Conservation (phyloP, 37 sponge, comb jelly and placozoan species). For the Tethya wilhelma region DNA sequence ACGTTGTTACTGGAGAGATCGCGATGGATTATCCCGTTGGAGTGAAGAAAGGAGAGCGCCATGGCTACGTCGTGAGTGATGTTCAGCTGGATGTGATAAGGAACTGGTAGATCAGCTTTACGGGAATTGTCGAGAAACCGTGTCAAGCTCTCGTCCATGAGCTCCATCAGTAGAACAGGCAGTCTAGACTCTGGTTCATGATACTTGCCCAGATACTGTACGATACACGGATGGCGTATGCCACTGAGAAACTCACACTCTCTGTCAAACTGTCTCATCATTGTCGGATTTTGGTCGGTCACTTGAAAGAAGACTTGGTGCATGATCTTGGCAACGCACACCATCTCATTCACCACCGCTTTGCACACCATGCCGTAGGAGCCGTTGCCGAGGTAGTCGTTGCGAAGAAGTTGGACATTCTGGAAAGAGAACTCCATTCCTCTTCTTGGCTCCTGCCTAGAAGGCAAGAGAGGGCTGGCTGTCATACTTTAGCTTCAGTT, state of each 20-base stretch:
- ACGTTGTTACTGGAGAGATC: conserved; percentile 65
- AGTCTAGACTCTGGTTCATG: conserved; percentile 19
- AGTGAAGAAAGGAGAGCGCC: conserved; percentile 53
- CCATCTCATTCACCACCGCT: conserved; percentile 9
- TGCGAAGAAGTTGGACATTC: conserved; percentile 1
- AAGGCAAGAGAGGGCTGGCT: neutral
- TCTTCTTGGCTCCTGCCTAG: neutral
- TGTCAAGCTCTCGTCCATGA: conserved; percentile 42
- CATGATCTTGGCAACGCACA: conserved; percentile 32
- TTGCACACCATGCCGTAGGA: conserved; percentile 27
- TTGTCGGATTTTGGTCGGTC: neutral
- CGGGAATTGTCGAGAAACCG: conserved; percentile 14
- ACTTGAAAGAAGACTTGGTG: neutral
- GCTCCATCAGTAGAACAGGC: conserved; percentile 56
- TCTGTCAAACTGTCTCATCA: conserved; percentile 8
- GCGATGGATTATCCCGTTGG: conserved; percentile 44
- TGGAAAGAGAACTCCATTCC: neutral
- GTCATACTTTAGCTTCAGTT: no score
- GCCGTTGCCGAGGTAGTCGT: neutral
- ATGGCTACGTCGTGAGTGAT: conserved; percentile 39
- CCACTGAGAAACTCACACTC: conserved; percentile 47
- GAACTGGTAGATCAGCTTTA: neutral
- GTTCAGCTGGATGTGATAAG: conserved; percentile 36
- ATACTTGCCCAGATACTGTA: conserved; percentile 30
- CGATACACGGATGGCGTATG: conserved; percentile 43